A percentile compares a stretch with the other conserved stretches of the same genome.
phyloP scores from a whole-genome alignment of 2,888 invertebrate species.

The Eretmocerus hayati region DNA sequence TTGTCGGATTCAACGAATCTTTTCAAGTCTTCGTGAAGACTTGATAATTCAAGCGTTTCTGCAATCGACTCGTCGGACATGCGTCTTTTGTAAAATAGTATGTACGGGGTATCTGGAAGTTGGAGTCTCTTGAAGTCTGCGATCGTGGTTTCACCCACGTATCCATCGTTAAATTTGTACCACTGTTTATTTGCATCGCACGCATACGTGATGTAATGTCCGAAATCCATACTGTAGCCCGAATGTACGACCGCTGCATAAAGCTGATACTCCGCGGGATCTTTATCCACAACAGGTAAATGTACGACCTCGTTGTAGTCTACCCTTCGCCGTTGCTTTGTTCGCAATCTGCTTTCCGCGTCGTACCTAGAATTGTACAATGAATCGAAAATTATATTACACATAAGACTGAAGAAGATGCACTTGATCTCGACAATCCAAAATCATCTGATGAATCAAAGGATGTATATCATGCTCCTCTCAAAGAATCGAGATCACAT shows the following conservation, averaged over 20 bases:
- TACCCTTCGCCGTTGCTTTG: slow-evolving; percentile 70
- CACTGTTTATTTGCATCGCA: slow-evolving; percentile 60
- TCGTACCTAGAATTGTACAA: slow-evolving; percentile 56
- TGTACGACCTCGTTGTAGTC: slow-evolving; percentile 54
- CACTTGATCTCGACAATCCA: too few species aligned
- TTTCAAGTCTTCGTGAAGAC: slow-evolving; percentile 34
- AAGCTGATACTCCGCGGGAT: slow-evolving; percentile 56
- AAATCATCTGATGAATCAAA: too few species aligned
- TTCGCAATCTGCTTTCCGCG: slow-evolving; percentile 62
- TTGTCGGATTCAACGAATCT: slow-evolving; percentile 37
- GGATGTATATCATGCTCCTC: too few species aligned
- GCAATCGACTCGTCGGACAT: slow-evolving; percentile 32
- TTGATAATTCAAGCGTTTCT: slow-evolving; percentile 33
- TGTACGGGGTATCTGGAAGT: slow-evolving; percentile 74
- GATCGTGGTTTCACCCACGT: slow-evolving; percentile 58
- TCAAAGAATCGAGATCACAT: too few species aligned
- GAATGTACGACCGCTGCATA: slow-evolving; percentile 82
- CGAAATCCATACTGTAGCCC: slow-evolving; percentile 75
- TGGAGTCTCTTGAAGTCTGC: slow-evolving; percentile 57
- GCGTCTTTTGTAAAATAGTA: slow-evolving; percentile 62
- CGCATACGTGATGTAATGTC: slow-evolving; percentile 82
- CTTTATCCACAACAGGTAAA: slow-evolving; percentile 38
- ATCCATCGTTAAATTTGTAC: slow-evolving; percentile 76
- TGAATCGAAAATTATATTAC: too few species aligned
- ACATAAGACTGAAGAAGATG: too few species aligned